These are phyloP conservation scores for Lasiurus borealis DNA, from an alignment of 2,113 vertebrate species.

Conservation along the genomic window DNA sequence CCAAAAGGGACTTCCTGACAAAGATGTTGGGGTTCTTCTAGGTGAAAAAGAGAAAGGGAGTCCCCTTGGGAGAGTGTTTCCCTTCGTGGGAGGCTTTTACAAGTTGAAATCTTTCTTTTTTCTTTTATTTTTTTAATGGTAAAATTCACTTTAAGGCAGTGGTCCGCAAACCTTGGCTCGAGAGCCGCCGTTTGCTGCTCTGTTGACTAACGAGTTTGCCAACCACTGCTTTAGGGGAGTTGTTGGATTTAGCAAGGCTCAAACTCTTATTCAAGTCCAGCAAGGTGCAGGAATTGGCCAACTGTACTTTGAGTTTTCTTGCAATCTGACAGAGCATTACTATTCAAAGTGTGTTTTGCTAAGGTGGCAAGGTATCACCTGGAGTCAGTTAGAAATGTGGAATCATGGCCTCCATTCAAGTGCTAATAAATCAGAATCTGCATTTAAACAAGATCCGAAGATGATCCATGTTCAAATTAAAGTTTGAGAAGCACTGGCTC, in stretches of 20 bases:
- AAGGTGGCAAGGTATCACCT: too few species aligned
- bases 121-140: neutral
- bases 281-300: neutral
- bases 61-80: neutral
- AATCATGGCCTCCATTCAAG: neutral
- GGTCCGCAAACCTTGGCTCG: too few species aligned
- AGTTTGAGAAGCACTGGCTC: neutral
- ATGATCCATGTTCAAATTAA: neutral
- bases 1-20: slow-evolving; percentile 9
- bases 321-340: neutral
- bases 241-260: neutral
- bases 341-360: neutral
- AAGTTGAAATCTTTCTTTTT: neutral
- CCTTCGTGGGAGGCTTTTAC: neutral
- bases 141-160: neutral
- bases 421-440: neutral
- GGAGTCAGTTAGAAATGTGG: neutral
- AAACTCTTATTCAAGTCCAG: neutral
- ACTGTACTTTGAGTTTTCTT: neutral
- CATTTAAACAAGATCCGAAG: neutral
- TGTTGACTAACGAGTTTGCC: too few species aligned
- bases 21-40: neutral
- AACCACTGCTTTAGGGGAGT: neutral
- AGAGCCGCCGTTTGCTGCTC: too few species aligned
- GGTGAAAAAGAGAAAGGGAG: neutral